Percentiles rank a stretch among this genome's conserved stretches.
phyloP scores from a whole-genome alignment of 2,797 vertebrate species.

The Sebastes minor region DNA sequence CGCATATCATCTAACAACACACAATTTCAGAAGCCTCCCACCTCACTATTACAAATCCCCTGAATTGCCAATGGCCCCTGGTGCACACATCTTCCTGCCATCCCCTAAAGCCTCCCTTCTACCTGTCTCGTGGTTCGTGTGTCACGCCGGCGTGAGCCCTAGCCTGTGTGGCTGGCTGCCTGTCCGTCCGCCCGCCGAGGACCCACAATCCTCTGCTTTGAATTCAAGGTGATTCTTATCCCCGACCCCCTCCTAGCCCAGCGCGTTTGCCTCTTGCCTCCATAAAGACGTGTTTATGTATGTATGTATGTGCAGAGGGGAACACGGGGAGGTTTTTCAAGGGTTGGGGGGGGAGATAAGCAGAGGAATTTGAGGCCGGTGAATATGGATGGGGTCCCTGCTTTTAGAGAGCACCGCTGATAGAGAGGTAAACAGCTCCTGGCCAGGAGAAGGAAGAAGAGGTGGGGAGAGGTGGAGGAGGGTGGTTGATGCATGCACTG shows the following conservation, averaged over 20 bases:
- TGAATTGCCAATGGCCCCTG: slow-evolving; percentile 37
- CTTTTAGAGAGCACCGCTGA: slow-evolving; percentile 80
- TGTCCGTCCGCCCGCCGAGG: slow-evolving; percentile 61
- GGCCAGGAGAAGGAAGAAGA: slow-evolving; percentile 70
- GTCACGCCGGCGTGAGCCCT: slow-evolving; percentile 56
- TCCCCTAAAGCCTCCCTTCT: slow-evolving; percentile 51
- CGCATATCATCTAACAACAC: slow-evolving; percentile 49
- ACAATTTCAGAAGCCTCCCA: slow-evolving; percentile 43
- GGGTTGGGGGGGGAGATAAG: slow-evolving; percentile 83
- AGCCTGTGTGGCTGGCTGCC: slow-evolving; percentile 54
- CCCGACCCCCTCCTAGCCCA: slow-evolving; percentile 72
- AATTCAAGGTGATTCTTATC: slow-evolving; percentile 88
- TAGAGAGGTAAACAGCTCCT: slow-evolving; percentile 88
- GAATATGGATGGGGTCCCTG: slow-evolving; percentile 86
- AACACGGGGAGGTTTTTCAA: slow-evolving; percentile 79
- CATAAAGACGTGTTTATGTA: slow-evolving; percentile 87
- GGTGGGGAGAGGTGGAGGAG: slow-evolving; percentile 26
- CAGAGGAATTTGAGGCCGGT: slow-evolving; percentile 84
- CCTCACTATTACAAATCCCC: slow-evolving; percentile 56
- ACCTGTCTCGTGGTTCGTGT: slow-evolving; percentile 54
- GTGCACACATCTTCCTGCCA: slow-evolving; percentile 39
- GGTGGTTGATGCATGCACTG: slow-evolving; percentile 71
- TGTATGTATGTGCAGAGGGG: slow-evolving; percentile 83
- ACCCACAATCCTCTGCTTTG: slow-evolving; percentile 85
- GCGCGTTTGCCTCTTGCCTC: slow-evolving; percentile 78